Evolutionary conservation across 1,140 invertebrate species (phyloP), one percentile per base, ranked within the genome.

Genomic region (Drosophila kikkawai): DNA sequence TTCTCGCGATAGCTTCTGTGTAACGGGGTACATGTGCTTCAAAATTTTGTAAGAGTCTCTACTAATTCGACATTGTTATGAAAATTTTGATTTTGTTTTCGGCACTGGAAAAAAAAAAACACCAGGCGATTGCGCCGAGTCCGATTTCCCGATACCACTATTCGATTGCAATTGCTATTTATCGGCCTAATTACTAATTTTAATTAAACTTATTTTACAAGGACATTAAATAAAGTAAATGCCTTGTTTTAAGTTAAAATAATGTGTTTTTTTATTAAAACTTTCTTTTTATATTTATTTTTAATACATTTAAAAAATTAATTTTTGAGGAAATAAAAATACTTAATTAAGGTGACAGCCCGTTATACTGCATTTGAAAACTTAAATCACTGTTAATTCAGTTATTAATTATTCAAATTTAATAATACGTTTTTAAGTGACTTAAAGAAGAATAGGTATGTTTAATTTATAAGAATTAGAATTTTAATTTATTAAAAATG

Each of bases 41-140:
- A 47, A 17, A 86, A 86, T 85, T 86, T 85, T 51, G 80, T 71
- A 26, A 17, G 13, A 45, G 15, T 36, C 29, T 56, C 50, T 66
- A 66, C 51, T 34, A 71, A 47, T 39, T 42, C 11, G 19, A 73
- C 83, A 86, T 86, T 86, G 75, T 85, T 86, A 79, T 86, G 77
- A 67, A 53, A 82, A 59, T 50, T 82, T 73, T 76, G 36, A 81
- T 71, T 58, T 65, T 74, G 53, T 81, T 85, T 86, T 85, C 77
- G 73, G 48, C 48, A 79, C 44, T 67, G 70, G 45, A 59, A 79
- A 79, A 71, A 70, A 22, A 71, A 73, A 51, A 37, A 48, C 53
- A 50, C 19, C 17, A 32, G 12, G 41, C 71, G 66, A 77, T 77
- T 67, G 42, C 17, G 58, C 41, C 41, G 41, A 59, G 56, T 42